Percentiles rank a stretch among this genome's conserved stretches.
Conservation (phyloP, 2,888 invertebrate genomes). For the Gymnocheta viridis region DNA sequence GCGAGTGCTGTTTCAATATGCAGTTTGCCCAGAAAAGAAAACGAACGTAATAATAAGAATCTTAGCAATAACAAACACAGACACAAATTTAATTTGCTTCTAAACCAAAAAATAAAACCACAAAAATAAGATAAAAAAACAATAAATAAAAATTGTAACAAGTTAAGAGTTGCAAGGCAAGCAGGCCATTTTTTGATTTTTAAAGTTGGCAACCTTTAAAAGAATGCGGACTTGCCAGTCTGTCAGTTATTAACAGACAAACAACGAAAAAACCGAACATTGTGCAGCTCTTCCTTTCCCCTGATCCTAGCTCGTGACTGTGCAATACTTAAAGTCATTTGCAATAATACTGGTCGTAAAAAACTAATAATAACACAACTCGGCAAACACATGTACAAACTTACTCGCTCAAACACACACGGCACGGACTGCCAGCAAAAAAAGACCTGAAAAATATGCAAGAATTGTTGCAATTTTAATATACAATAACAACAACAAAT, state of each 20-base stretch:
- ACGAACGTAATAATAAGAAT: conserved; percentile 61
- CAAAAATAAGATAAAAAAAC: conserved; percentile 5
- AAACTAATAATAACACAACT: conserved; percentile 55
- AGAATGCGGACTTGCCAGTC: conserved; percentile 79
- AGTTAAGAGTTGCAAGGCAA: conserved; percentile 70
- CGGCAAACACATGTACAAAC: conserved; percentile 50
- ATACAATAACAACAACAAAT: conserved; percentile 12
- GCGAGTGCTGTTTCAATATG: conserved; percentile 50
- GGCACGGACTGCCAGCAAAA: conserved; percentile 16
- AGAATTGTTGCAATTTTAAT: conserved; percentile 61
- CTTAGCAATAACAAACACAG: conserved; percentile 43
- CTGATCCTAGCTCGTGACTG: conserved; percentile 70
- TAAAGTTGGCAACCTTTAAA: conserved; percentile 80
- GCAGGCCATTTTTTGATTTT: conserved; percentile 67
- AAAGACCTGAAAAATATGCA: conserved; percentile 55
- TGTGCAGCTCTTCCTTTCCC: not conserved
- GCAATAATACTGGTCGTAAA: conserved; percentile 51
- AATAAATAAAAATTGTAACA: conserved; percentile 58
- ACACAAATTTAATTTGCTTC: conserved; percentile 41
- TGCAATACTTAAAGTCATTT: conserved; percentile 29
- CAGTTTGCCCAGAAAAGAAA: conserved; percentile 42
- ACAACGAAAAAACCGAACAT: conserved; percentile 54
- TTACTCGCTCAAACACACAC: conserved; percentile 36
- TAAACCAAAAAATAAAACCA: conserved; percentile 39
- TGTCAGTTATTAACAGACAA: conserved; percentile 65